Percentiles rank a stretch among this genome's conserved stretches.
These are phyloP conservation scores for Galendromus occidentalis DNA, from an alignment of 1,140 invertebrate genomes.

Conservation along the genomic window DNA sequence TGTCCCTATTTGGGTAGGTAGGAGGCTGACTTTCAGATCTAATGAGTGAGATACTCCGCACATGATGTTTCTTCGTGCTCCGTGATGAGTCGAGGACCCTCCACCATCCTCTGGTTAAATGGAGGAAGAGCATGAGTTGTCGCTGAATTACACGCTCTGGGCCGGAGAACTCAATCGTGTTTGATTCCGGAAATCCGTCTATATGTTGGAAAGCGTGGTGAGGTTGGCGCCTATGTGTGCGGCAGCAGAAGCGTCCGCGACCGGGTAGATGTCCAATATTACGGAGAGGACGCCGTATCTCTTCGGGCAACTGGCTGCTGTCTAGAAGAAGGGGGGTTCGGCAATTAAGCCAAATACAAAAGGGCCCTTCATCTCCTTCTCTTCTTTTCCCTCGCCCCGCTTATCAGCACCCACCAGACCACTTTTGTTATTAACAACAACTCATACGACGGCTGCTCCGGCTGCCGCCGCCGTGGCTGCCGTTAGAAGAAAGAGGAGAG, in stretches of 20 bases:
- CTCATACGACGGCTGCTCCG: not conserved
- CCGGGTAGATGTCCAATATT: slow-evolving; percentile 6
- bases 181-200: no score
- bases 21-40: no score
- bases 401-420: slow-evolving; percentile 11
- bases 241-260: no score
- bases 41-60: no score
- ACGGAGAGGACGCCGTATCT: not conserved
- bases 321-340: not conserved
- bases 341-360: slow-evolving; percentile 12
- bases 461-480: not conserved
- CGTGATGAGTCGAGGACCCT: no score
- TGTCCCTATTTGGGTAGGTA: no score
- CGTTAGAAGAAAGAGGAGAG: not conserved
- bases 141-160: no score
- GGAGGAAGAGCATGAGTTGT: no score
- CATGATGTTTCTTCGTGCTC: no score
- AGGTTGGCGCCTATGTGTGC: not conserved
- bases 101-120: no score
- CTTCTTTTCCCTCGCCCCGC: not conserved
- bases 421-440: slow-evolving; percentile 12
- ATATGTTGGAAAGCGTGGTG: no score
- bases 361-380: slow-evolving; percentile 9
- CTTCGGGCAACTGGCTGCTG: not conserved
- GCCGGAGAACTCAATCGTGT: no score